Evolutionary conservation across 1,140 invertebrate genomes (phyloP).

Genomic region (Caenorhabditis elegans): WBcel235 BX284603.4:5926001-5926500

Average conservation of each 20-base stretch:
- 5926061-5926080: neutral
- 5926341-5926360: no score
- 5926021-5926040: neutral
- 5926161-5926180: no score
- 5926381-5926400: no score
- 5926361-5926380: no score
- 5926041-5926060: neutral
- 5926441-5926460: no score
- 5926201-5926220: slow-evolving; percentile 37
- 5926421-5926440: no score
- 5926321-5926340: no score
- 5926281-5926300: slow-evolving; percentile 31
- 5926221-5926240: slow-evolving; percentile 41
- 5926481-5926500: neutral
- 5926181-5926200: neutral
- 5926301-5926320: no score
- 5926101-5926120: slow-evolving; percentile 38
- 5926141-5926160: slow-evolving; percentile 31
- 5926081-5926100: slow-evolving; percentile 40
- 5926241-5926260: slow-evolving; percentile 41
- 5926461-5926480: no score
- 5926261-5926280: slow-evolving; percentile 36
- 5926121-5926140: slow-evolving; percentile 39
- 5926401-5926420: no score
- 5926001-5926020: neutral